These are phyloP conservation scores for Penaeus vannamei DNA, from an alignment of 1,140 invertebrate genomes.

Conservation along the genomic window DNA sequence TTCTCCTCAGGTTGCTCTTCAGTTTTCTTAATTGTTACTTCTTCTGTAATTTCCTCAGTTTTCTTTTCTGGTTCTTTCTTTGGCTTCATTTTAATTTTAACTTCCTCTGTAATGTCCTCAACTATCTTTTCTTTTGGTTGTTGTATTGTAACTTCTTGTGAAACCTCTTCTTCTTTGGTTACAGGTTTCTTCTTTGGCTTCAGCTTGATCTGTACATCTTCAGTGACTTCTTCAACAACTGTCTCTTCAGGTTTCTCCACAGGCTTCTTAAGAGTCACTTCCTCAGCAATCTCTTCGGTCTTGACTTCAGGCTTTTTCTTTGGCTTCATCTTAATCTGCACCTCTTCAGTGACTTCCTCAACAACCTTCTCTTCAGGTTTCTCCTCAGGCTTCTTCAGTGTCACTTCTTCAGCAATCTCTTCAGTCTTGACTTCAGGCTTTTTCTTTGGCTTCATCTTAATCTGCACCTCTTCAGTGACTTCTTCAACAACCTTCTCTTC, in stretches of 20 bases:
- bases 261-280: constrained; percentile 64
- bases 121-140: constrained; percentile 38
- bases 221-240: constrained; percentile 69
- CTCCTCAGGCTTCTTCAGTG: constrained; percentile 24
- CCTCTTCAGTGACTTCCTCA: constrained; percentile 36
- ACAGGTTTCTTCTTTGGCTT: constrained; percentile 71
- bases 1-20: constrained; percentile 32
- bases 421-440: constrained; percentile 31
- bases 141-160: constrained; percentile 28
- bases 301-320: constrained; percentile 68
- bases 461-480: constrained; percentile 25
- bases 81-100: constrained; percentile 38
- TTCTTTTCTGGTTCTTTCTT: constrained; percentile 59
- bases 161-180: constrained; percentile 71
- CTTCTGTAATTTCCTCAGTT: constrained; percentile 60
- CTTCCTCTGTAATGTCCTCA: constrained; percentile 51
- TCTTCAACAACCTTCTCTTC: constrained; percentile 69
- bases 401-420: constrained; percentile 22
- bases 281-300: constrained; percentile 10
- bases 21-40: constrained; percentile 44
- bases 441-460: not conserved
- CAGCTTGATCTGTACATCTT: constrained; percentile 68
- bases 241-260: constrained; percentile 45
- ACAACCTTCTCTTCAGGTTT: constrained; percentile 50
- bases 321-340: constrained; percentile 20